phyloP scores from a whole-genome alignment of 2,797 vertebrate genomes.

The Limnodromus scolopaceus region DNA sequence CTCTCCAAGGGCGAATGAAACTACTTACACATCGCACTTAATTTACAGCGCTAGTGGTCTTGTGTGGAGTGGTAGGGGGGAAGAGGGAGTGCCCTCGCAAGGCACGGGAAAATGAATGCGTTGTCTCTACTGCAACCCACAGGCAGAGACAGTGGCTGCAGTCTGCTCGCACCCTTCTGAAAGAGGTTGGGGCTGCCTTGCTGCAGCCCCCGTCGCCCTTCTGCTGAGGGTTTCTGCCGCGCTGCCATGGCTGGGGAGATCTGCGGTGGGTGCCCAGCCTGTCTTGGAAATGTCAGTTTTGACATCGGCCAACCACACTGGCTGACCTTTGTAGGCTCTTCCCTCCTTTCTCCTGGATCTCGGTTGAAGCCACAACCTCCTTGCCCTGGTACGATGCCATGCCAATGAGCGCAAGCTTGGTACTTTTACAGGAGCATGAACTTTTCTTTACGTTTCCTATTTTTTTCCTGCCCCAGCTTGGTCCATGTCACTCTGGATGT shows the following conservation, averaged over 20 bases:
- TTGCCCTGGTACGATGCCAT: background rate
- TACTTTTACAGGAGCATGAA: background rate
- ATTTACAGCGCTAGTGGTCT: conserved; percentile 31
- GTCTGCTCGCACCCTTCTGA: background rate
- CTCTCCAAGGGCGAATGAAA: background rate
- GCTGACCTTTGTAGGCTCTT: background rate
- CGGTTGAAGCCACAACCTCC: background rate
- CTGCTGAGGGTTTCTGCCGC: background rate
- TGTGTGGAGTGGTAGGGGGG: conserved; percentile 32
- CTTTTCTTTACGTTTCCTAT: background rate
- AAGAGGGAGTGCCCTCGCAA: conserved; percentile 53
- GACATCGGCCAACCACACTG: background rate
- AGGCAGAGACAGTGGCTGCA: conserved; percentile 66
- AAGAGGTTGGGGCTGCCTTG: background rate
- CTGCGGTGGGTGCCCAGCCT: accelerated
- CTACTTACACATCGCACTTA: background rate
- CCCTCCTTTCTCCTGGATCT: background rate
- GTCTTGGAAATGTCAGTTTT: background rate
- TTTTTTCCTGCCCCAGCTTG: background rate
- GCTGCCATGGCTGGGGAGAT: background rate
- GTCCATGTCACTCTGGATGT: background rate
- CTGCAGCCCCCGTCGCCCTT: background rate
- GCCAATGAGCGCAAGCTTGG: background rate
- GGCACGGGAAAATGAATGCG: conserved; percentile 36
- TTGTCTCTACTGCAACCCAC: conserved; percentile 71